Conservation (phyloP, 2,797 vertebrate species). For the Manis pentadactyla region DNA sequence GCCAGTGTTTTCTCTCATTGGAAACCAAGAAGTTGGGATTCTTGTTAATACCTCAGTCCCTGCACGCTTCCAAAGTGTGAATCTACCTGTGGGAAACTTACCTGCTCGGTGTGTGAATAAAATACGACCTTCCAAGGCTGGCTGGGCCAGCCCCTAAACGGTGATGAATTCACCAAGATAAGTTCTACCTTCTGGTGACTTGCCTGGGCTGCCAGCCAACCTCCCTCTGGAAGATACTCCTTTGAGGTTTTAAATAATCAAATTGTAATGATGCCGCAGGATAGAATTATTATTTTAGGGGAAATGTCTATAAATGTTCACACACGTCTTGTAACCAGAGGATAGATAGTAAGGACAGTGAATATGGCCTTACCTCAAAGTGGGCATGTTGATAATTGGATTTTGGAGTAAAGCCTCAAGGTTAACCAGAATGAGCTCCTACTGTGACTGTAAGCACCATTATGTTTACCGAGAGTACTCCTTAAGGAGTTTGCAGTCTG, state of each 20-base stretch:
- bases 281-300: neutral
- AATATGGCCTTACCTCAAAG: neutral
- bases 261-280: neutral
- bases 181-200: neutral
- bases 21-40: neutral
- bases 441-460: neutral
- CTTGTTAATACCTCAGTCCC: neutral
- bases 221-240: neutral
- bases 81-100: neutral
- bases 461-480: constrained; percentile 28
- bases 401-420: neutral
- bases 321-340: neutral
- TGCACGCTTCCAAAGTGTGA: neutral
- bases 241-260: constrained; percentile 39
- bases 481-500: neutral
- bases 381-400: neutral
- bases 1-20: neutral
- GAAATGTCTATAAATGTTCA: neutral
- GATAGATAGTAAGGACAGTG: neutral
- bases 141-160: neutral
- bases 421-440: neutral
- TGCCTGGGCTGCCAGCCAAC: neutral
- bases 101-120: neutral
- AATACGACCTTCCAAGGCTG: neutral
- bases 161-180: constrained; percentile 16